These are phyloP conservation scores for Sarcophaga caerulescens DNA, from an alignment of 2,888 invertebrate species.

Conservation along the genomic window DNA sequence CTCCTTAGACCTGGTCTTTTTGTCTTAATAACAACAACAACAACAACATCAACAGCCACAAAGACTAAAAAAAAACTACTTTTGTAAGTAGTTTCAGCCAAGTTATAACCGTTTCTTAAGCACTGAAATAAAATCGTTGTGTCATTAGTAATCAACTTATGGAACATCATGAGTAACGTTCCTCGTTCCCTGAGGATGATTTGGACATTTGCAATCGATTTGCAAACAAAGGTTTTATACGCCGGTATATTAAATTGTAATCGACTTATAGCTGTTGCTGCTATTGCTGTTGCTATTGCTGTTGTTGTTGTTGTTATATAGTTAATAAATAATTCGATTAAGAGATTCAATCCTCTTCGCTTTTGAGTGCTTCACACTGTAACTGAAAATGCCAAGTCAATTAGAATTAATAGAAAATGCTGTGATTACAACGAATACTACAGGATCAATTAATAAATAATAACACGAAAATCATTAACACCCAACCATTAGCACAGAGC, in stretches of 20 bases:
- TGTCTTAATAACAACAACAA: not conserved
- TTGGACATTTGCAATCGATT: slow-evolving; percentile 9
- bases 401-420: not conserved
- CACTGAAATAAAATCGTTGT: slow-evolving; percentile 32
- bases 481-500: not conserved
- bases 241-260: not conserved
- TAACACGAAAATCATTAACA: not conserved
- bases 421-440: not conserved
- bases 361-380: not conserved
- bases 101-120: not conserved
- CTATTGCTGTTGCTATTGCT: not conserved
- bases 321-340: not conserved
- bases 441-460: not conserved
- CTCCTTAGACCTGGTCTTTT: slow-evolving; percentile 44
- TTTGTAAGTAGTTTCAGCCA: slow-evolving; percentile 1
- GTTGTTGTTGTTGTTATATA: not conserved
- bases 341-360: not conserved
- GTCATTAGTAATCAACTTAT: slow-evolving; percentile 50
- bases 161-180: slow-evolving; percentile 5
- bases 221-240: not conserved
- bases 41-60: no score
- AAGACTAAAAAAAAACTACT: slow-evolving; percentile 30
- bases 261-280: not conserved
- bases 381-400: not conserved
- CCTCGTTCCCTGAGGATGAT: slow-evolving; percentile 9